A percentile compares a stretch with the other conserved stretches of the same genome.
Conservation (phyloP, 2,113 vertebrate genomes). For the Hippolais icterina region DNA sequence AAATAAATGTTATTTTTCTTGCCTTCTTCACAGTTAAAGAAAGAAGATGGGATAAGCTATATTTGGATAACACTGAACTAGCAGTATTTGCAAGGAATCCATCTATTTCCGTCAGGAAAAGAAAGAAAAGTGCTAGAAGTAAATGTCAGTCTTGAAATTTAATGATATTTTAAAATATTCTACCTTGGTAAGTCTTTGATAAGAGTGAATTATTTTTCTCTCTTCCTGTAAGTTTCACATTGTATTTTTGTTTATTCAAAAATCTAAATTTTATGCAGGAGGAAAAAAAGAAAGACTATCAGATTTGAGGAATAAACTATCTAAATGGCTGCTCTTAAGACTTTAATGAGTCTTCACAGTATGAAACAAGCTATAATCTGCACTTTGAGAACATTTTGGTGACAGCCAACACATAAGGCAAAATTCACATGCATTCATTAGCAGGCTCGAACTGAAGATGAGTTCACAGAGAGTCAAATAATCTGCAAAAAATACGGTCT, state of each 20-base stretch:
- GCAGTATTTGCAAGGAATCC: background rate
- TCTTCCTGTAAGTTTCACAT: background rate
- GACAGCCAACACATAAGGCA: background rate
- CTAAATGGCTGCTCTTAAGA: conserved; percentile 9
- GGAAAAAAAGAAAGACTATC: background rate
- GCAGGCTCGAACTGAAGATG: background rate
- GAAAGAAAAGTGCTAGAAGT: background rate
- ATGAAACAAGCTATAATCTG: background rate
- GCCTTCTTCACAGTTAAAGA: background rate
- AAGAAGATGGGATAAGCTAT: background rate
- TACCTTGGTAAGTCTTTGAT: background rate
- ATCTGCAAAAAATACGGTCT: background rate
- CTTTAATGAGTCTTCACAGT: background rate
- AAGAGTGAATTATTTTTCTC: background rate
- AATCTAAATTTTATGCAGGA: background rate
- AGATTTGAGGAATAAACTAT: background rate
- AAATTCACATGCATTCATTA: conserved; percentile 10
- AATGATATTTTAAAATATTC: background rate
- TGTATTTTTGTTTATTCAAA: background rate
- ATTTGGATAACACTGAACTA: conserved; percentile 19
- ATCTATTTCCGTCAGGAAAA: conserved; percentile 4
- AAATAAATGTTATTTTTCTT: background rate
- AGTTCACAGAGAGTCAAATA: background rate
- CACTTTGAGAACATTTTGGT: background rate
- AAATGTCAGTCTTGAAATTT: background rate